phyloP scores from a whole-genome alignment of 2,797 vertebrate genomes.

The Delichon dasypus region DNA sequence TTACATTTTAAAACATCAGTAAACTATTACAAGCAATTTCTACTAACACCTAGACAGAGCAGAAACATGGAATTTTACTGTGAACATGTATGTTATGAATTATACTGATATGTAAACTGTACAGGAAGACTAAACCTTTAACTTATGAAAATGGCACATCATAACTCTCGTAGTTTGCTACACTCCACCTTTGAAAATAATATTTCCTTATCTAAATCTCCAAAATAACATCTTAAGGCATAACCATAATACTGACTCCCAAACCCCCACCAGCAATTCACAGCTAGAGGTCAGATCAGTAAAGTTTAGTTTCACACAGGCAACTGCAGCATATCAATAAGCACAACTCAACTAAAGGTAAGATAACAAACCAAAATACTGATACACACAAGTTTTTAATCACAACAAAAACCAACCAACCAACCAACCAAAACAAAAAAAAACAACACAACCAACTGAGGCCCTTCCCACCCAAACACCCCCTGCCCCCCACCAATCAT shows the following conservation, averaged over 20 bases:
- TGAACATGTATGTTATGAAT: neutral
- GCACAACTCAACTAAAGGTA: neutral
- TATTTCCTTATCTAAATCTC: neutral
- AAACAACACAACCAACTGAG: neutral
- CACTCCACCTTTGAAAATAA: no score
- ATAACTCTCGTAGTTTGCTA: neutral
- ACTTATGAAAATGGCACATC: neutral
- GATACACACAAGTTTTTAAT: neutral
- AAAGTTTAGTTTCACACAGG: neutral
- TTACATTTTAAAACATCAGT: neutral
- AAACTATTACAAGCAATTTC: neutral
- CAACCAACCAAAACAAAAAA: neutral
- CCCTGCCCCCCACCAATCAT: neutral
- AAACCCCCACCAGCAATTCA: neutral
- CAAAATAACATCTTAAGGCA: neutral
- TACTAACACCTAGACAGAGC: neutral
- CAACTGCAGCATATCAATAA: neutral
- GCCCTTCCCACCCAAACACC: accelerated
- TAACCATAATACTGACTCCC: neutral
- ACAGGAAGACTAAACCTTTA: neutral
- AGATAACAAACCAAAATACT: neutral
- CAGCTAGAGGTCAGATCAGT: neutral
- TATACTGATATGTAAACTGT: neutral
- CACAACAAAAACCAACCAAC: neutral
- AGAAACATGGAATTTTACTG: neutral